Evolutionary conservation across 2,113 vertebrate genomes (phyloP).

Genomic region (Psilopsiagon aurifrons): DNA sequence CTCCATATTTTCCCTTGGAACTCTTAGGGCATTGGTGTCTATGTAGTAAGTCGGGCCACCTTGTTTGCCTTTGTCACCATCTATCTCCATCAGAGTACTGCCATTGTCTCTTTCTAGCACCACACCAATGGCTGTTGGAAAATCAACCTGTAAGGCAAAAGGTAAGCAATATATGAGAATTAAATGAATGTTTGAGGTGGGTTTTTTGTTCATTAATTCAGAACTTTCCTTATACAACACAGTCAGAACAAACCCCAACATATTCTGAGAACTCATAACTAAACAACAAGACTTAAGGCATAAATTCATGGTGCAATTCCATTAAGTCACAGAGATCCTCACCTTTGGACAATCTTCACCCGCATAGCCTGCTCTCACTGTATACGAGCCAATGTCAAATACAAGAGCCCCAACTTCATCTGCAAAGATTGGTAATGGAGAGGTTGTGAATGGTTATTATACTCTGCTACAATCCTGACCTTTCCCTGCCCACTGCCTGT

Average conservation of each 20-base stretch:
- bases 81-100: constrained; percentile 93
- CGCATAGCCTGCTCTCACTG: constrained; percentile 96
- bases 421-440: constrained; percentile 64
- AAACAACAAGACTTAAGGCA: not conserved
- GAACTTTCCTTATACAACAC: not conserved
- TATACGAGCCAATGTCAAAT: constrained; percentile 97
- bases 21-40: constrained; percentile 94
- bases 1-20: constrained; percentile 95
- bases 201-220: not conserved
- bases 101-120: constrained; percentile 95
- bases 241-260: not conserved
- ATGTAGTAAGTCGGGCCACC: constrained; percentile 94
- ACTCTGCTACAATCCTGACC: not conserved
- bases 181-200: not conserved
- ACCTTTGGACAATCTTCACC: constrained; percentile 99
- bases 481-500: not conserved
- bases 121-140: constrained; percentile 95
- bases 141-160: constrained; percentile 86
- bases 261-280: not conserved
- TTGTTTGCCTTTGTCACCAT: constrained; percentile 93
- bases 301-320: not conserved
- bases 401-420: constrained; percentile 98
- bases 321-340: constrained; percentile 23
- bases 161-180: not conserved
- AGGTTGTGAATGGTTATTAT: not conserved